These are phyloP conservation scores for Beaufortia kweichowensis DNA, from an alignment of 2,113 vertebrate genomes.

Conservation along the genomic window DNA sequence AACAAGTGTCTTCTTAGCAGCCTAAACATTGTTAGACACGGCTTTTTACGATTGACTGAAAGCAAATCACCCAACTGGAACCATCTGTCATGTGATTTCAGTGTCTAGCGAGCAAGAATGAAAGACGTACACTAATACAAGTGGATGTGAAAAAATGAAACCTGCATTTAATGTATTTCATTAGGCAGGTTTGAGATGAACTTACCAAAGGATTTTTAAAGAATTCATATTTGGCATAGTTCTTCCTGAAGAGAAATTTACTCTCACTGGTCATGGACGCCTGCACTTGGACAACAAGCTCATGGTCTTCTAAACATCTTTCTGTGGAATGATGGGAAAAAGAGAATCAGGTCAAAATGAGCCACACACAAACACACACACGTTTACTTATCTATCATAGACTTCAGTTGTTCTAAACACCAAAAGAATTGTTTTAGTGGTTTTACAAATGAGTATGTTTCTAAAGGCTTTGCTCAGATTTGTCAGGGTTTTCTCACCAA, in stretches of 20 bases:
- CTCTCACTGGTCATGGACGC: constrained; percentile 90
- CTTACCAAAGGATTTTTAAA: constrained; percentile 92
- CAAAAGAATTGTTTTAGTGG: too few relatives aligned
- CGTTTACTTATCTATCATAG: too few relatives aligned
- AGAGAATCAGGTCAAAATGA: neutral
- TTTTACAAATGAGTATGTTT: too few relatives aligned
- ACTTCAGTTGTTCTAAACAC: too few relatives aligned
- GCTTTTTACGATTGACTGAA: constrained; percentile 10
- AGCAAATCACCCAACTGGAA: constrained; percentile 36
- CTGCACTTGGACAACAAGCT: constrained; percentile 90
- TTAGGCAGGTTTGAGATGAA: neutral
- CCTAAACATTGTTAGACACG: constrained; percentile 4
- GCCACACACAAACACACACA: neutral
- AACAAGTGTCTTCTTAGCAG: constrained; percentile 24
- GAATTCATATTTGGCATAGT: constrained; percentile 99
- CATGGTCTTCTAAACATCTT: constrained; percentile 94
- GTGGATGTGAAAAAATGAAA: neutral
- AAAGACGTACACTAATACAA: constrained; percentile 23
- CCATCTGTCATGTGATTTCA: constrained; percentile 36
- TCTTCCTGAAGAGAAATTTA: constrained; percentile 96
- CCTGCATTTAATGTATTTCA: neutral
- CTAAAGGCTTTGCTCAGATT: too few relatives aligned
- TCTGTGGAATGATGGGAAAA: constrained; percentile 69
- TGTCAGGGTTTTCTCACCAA: too few relatives aligned
- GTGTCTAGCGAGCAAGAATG: constrained; percentile 18